A percentile compares a stretch with the other conserved stretches of the same genome.
Evolutionary conservation across 2,797 vertebrate genomes (phyloP).

Genomic region (Falco biarmicus): DNA sequence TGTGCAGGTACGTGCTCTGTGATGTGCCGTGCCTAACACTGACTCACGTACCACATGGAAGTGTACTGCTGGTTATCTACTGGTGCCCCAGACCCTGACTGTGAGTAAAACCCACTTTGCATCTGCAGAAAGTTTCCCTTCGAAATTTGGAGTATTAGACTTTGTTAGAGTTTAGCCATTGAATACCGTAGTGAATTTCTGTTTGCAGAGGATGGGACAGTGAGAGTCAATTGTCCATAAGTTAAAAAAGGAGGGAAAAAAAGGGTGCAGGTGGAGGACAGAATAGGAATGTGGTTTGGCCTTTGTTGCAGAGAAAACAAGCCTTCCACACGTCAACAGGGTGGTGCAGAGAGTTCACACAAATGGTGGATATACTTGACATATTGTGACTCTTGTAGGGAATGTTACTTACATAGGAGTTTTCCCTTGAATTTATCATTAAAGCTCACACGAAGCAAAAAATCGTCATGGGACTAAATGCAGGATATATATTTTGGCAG

Average conservation of each 20-base stretch:
- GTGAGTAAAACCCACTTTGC: background rate
- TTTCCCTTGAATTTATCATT: constrained; percentile 4
- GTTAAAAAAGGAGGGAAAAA: background rate
- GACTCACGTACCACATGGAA: background rate
- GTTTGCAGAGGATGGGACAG: background rate
- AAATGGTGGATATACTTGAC: background rate
- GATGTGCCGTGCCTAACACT: background rate
- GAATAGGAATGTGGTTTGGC: background rate
- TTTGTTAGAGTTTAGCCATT: background rate
- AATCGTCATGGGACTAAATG: background rate
- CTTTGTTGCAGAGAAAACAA: background rate
- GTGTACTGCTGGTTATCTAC: background rate
- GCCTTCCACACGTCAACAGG: background rate
- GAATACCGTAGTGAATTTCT: background rate
- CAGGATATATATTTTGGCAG: constrained; percentile 38
- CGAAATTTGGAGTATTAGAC: background rate
- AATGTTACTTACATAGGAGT: background rate
- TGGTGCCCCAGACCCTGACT: background rate
- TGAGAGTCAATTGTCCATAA: background rate
- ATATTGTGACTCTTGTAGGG: background rate
- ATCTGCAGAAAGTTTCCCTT: background rate
- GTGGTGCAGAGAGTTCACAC: background rate
- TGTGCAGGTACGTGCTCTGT: accelerated
- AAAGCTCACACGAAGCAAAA: background rate
- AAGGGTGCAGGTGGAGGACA: background rate